Base-by-base conservation (phyloP, 2,888 invertebrate genomes). In the Operophtera brumata region DNA sequence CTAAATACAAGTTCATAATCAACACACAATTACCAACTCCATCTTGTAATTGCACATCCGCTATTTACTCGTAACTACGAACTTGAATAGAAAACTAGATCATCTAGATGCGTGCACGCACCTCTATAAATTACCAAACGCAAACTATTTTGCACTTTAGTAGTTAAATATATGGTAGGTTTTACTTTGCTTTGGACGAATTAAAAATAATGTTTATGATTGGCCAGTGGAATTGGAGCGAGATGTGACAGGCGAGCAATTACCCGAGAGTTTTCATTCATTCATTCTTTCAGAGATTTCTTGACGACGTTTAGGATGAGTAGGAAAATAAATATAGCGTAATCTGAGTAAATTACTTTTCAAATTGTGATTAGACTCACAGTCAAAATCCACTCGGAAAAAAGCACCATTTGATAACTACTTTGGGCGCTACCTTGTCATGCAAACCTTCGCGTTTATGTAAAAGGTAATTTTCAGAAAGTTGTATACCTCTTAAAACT, bases 31-130 rank as follows among this genome's bases (percentile, higher is more conserved):
- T 65, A 65, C n/a, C n/a, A n/a, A n/a, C 47, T 26, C 40, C 39
- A 57, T 55, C 54, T 47, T 28, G 45, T 47, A 57, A 60, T 57
- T 52, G 56, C 46, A 52, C 57, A 53, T 64, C 62, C 64, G 64
- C 49, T 48, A 48, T 43, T 53, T 54, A 34, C 34, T 11, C 32
- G 26, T 34, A 50, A 46, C 39, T 54, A 54, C 59, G 57, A 54
- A 60, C 61, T 56, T 56, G 35, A 58, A 47, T 56, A 61, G 59
- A 57, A 62, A 65, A 60, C 59, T 61, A 44, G 57, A 57, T 36
- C 41, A 53, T 49, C 39, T 53, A 60, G 62, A 61, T 62, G 64
- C 62, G 60, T 57, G 55, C 62, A 57, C 62, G 62, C 64, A 60
- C 48, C 37, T 12, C 28, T 14, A 20, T 28, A 26, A 26, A 41